These are phyloP conservation scores for Pogonophryne albipinna DNA, from an alignment of 2,797 vertebrate genomes.

Conservation along the genomic window DNA sequence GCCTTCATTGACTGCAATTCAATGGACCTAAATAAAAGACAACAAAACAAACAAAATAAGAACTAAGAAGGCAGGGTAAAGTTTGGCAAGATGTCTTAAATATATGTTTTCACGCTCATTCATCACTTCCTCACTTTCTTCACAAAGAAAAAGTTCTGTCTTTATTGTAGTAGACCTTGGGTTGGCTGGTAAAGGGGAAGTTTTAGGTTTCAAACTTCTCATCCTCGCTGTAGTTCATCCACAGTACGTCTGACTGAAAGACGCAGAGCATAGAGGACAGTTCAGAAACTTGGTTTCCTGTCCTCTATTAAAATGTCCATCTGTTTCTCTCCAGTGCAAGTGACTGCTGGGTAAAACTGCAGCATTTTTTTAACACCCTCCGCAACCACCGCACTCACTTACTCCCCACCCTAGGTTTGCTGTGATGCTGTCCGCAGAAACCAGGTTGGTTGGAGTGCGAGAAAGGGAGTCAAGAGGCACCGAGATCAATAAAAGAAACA, in stretches of 20 bases:
- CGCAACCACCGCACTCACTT: constrained; percentile 20
- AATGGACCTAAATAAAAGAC: constrained; percentile 54
- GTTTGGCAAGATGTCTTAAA: constrained; percentile 66
- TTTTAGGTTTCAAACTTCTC: constrained; percentile 40
- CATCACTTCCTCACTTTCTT: constrained; percentile 54
- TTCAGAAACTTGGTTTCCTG: constrained; percentile 55
- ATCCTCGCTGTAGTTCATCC: constrained; percentile 59
- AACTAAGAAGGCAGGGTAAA: constrained; percentile 57
- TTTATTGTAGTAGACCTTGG: constrained; percentile 67
- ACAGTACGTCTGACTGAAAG: constrained; percentile 56
- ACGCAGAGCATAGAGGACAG: constrained; percentile 52
- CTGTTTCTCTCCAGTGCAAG: constrained; percentile 79
- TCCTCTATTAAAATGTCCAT: constrained; percentile 53
- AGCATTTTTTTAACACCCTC: constrained; percentile 49
- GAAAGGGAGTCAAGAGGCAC: constrained; percentile 68
- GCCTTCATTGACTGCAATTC: constrained; percentile 34
- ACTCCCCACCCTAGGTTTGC: constrained; percentile 40
- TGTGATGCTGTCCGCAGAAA: constrained; percentile 57
- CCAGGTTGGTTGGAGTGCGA: constrained; percentile 51
- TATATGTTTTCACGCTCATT: constrained; percentile 46
- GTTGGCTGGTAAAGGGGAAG: constrained; percentile 58
- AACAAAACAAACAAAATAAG: constrained; percentile 35
- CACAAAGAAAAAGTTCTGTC: constrained; percentile 73
- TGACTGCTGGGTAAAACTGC: constrained; percentile 72
- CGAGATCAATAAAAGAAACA: constrained; percentile 58